Base-by-base conservation (phyloP, 2,797 vertebrate genomes). In the Falco columbarius region DNA sequence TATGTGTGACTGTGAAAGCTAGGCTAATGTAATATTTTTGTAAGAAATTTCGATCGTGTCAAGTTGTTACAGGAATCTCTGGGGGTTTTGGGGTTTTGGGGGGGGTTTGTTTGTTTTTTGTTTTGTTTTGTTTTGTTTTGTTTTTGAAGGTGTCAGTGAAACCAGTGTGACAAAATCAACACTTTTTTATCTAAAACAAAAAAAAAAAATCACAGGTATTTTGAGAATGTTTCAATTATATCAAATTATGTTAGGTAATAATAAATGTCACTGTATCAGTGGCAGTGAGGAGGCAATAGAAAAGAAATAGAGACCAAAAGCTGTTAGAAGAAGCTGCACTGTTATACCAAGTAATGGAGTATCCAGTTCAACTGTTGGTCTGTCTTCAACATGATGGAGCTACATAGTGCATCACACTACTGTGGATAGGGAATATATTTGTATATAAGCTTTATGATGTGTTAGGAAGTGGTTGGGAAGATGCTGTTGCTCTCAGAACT, bases 171-270 rank as follows among this genome's bases (percentile, higher is more conserved):
- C 8, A 82, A 89, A 81, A 73, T 6, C 4, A 66, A 46, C 14
- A 38, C 4, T 40, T 66, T 36, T 34, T 59, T 44, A 12, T 46
- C 8, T 27, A 38, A 54, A 84, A 83, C 54, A 75, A 52, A 6
- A 1, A 1, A 1, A 1, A n/a, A 59, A 66, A n/a, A 5, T 14
- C 4, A 20, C 14, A 51, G 5, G 6, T 9, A 58, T 75, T 89
- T 59, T 62, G 21, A 70, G 89, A 89, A 55, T 26, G 0, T 65
- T 81, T 84, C n/a, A 62, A 19, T 51, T 27, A 79, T 86, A 66
- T 51, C 2, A 72, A 68, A 40, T 72, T 58, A 29, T 68, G 55
- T 72, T 27, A 55, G 38, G 32, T 55, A 77, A 59, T 56, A 76
- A 71, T 74, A 9, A 56, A 56, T 52, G 3, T 20, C 58, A 73